Evolutionary conservation across 2,888 invertebrate genomes (phyloP), one percentile per base, ranked within the genome.

Genomic region (Ommatoiulus sabulosus): DNA sequence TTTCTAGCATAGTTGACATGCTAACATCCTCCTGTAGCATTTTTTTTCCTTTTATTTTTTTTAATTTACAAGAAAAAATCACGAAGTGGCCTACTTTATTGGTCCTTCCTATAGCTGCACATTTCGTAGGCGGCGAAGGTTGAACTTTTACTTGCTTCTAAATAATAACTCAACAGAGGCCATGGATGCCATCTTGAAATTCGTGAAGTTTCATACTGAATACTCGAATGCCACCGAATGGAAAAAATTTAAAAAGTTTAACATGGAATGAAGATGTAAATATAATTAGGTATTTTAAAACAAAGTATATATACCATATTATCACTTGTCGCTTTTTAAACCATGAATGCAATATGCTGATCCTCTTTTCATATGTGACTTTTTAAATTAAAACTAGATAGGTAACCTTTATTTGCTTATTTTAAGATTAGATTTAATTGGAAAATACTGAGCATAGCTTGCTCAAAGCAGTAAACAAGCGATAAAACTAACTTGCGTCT

Each of bases 41-140:
- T 63, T 72, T 72, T 52, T 10, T 24, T 24, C 24, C 10, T 24
- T 72, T 52, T 72, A 24, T 24, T 24, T 72, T 52, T 72, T 72
- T 72, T 72, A 72, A 24, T 72, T 72, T 72, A 72, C 24, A 24
- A 12, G 12, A 46, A 52, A 72, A 72, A 72, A 72, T 72, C 72
- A 72, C 72, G 72, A 72, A 72, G 72, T 72, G 72, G 72, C 72
- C 72, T 72, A 72, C 72, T 72, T 72, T 72, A 72, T 72, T 72
- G 72, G 72, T 72, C 72, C 72, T 72, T 72, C 20, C 24, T 24
- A 24, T 24, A 8, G 24, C 24, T 72, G 72, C 24, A 24, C 72
- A 72, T 72, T 72, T 72, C 72, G 72, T 72, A n/a, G 72, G 72
- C 72, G 72, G 72, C 72, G 72, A 72, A 72, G 72, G 72, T 72